Evolutionary conservation across 2,797 vertebrate genomes (phyloP).

Genomic region (Platyrinchus mystaceus): DNA sequence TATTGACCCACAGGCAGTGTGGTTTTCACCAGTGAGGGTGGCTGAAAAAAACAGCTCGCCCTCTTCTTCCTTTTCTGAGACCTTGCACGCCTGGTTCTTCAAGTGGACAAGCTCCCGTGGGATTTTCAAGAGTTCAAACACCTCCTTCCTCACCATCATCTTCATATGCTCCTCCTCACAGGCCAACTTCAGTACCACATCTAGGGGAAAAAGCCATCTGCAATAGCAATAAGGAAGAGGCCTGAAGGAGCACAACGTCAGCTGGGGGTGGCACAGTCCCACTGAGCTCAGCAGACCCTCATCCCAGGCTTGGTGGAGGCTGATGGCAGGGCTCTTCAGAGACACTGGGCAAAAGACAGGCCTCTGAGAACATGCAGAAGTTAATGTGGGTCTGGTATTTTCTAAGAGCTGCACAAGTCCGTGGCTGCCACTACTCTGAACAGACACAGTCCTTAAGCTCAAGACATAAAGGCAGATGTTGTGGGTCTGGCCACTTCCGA

Average conservation of each 20-base stretch:
- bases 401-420: not conserved
- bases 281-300: not conserved
- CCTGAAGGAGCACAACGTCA: slow-evolving; percentile 33
- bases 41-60: slow-evolving; percentile 43
- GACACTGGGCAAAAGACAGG: not conserved
- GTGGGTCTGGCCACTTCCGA: fast-evolving
- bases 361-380: not conserved
- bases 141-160: slow-evolving; percentile 69
- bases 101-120: slow-evolving; percentile 25
- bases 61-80: slow-evolving; percentile 41
- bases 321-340: not conserved
- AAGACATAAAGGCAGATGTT: not conserved
- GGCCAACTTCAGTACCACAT: slow-evolving; percentile 57
- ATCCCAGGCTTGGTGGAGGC: not conserved
- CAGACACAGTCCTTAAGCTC: not conserved
- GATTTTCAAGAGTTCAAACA: slow-evolving; percentile 57
- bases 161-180: slow-evolving; percentile 67
- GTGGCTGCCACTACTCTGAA: not conserved
- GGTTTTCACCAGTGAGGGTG: slow-evolving; percentile 61
- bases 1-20: slow-evolving; percentile 63
- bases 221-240: slow-evolving; percentile 25
- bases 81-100: slow-evolving; percentile 45
- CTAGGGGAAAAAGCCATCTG: slow-evolving; percentile 59
- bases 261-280: not conserved
- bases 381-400: not conserved